These are phyloP conservation scores for Sylvia borin DNA, from an alignment of 2,797 vertebrate species.

Conservation along the genomic window DNA sequence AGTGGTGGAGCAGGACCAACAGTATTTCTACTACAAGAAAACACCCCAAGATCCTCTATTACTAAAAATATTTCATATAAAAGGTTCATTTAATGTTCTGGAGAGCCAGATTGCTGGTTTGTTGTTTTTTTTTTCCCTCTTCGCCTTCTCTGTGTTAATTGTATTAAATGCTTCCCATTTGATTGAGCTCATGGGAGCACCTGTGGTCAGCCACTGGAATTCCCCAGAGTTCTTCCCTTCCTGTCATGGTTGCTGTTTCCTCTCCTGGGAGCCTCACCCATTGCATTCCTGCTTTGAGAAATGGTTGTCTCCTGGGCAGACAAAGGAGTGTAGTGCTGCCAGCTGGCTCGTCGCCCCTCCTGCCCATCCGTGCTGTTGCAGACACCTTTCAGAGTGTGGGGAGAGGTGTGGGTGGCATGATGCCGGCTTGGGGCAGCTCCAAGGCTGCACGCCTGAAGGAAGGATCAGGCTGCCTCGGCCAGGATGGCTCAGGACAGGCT, in stretches of 20 bases:
- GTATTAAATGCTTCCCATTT: not conserved
- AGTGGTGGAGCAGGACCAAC: not conserved
- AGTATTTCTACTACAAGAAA: not conserved
- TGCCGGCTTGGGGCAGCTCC: not conserved
- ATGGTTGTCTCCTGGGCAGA: not conserved
- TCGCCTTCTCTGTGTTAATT: not conserved
- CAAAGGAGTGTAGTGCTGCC: not conserved
- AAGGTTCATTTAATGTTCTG: not conserved
- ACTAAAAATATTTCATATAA: not conserved
- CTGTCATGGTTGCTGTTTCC: not conserved
- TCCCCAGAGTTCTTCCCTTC: not conserved
- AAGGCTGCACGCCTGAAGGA: not conserved
- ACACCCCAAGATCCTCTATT: not conserved
- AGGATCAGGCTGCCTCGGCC: not conserved
- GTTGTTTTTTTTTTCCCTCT: not conserved
- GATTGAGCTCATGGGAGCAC: not conserved
- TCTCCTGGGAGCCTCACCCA: not conserved
- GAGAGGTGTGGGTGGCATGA: not conserved
- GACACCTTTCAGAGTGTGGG: not conserved
- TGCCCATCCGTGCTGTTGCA: not conserved
- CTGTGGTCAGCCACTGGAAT: fast-evolving
- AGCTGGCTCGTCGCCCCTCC: not conserved
- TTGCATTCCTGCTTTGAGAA: not conserved
- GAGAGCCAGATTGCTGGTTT: not conserved
- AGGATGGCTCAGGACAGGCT: not conserved